Conservation (phyloP, 2,113 vertebrate species). For the Rhinoderma darwinii region DNA sequence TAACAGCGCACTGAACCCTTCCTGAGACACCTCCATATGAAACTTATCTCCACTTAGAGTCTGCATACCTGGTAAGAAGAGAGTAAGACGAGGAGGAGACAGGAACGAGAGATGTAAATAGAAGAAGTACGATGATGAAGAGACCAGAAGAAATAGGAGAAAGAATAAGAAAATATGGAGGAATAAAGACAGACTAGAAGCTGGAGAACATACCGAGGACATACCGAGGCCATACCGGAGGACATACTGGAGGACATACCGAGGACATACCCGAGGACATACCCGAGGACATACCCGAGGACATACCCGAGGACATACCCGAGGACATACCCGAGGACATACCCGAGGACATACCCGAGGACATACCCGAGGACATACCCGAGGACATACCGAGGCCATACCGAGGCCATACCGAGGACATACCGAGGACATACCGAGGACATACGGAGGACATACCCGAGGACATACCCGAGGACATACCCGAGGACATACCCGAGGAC, state of each 20-base stretch:
- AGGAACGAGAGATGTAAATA: background rate
- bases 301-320: background rate
- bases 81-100: background rate
- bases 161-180: background rate
- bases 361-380: background rate
- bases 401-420: too few relatives aligned
- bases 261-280: background rate
- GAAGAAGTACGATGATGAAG: background rate
- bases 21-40: constrained; percentile 73
- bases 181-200: background rate
- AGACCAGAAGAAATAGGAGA: too few relatives aligned
- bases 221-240: background rate
- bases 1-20: constrained; percentile 70
- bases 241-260: background rate
- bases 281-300: background rate
- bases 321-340: background rate
- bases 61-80: constrained; percentile 65
- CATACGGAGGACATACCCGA: background rate
- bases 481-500: background rate
- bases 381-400: too few relatives aligned
- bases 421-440: background rate
- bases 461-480: background rate
- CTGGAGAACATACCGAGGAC: too few relatives aligned
- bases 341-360: too few relatives aligned
- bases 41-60: constrained; percentile 64